Evolutionary conservation across 2,113 vertebrate genomes (phyloP), one percentile per base, ranked within the genome.

Genomic region (Burhinus oedicnemus): DNA sequence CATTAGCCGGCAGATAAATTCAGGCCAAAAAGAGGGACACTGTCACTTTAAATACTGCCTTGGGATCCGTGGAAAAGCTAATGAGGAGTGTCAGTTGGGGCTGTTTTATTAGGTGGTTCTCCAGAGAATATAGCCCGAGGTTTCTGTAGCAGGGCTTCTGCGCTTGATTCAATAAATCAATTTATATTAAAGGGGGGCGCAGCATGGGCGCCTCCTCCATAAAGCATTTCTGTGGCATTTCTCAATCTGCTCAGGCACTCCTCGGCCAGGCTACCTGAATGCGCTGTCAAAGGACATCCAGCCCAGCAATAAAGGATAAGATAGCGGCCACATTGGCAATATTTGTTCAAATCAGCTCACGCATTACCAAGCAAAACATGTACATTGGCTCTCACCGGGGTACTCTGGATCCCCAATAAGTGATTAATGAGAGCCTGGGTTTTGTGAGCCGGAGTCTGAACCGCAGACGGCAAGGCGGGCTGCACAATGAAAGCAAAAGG

Each of bases 11-110:
- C 68, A 95, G 96, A 98, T 97, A 98, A 98, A 98, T 98, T 95
- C 95, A 95, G 79, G 86, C 75, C 76, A 68, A 68, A 97, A 97
- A 97, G 97, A 98, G 97, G 96, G 96, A 95, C 92, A 95, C 94
- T 98, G 98, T 95, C 97, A 98, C 97, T 98, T 98, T 98, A 98
- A 98, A 98, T 96, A 90, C 95, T 98, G 97, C 95, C 97, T 85
- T 96, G 97, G 96, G 98, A 98, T 97, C 82, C 1, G 91, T 89
- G 89, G 97, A 96, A 98, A 97, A 97, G 97, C 96, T 98, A 98
- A 98, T 97, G 97, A 98, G 97, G 91, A 97, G 74, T 97, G 97
- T 98, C 98, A 98, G 94, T 97, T 91, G 96, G 96, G 94, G 93
- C 96, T 98, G 97, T 97, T 98, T 98, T 98, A 98, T 98, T 97